These are phyloP conservation scores for Triops cancriformis DNA, from an alignment of 1,140 invertebrate genomes.

Conservation along the genomic window DNA sequence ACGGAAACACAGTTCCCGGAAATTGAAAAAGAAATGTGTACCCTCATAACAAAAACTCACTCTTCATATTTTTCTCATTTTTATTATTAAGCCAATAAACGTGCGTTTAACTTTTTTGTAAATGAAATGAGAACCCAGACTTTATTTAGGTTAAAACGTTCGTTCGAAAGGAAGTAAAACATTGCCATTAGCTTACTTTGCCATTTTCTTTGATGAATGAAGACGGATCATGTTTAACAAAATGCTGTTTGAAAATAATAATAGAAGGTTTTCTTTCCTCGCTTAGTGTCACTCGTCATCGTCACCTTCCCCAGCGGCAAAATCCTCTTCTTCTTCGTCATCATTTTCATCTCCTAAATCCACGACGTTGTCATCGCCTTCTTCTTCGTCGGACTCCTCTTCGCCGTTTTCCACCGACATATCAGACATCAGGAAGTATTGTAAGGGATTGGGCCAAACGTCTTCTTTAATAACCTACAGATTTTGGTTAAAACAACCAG, in stretches of 20 bases:
- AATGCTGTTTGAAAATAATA: neutral
- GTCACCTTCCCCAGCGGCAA: conserved; percentile 19
- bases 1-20: conserved; percentile 15
- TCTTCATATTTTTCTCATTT: neutral
- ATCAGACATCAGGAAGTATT: conserved; percentile 77
- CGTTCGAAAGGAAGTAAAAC: neutral
- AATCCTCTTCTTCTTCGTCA: conserved; percentile 26
- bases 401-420: conserved; percentile 59
- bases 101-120: neutral
- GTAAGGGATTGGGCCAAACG: conserved; percentile 83
- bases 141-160: neutral
- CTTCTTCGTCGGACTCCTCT: conserved; percentile 46
- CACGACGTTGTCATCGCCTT: neutral
- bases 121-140: neutral
- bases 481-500: conserved; percentile 19
- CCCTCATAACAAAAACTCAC: neutral
- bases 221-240: neutral
- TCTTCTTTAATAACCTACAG: conserved; percentile 65
- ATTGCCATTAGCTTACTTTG: neutral
- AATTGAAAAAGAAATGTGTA: conserved; percentile 15
- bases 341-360: conserved; percentile 15
- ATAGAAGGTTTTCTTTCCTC: neutral
- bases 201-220: neutral
- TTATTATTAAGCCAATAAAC: conserved; percentile 12
- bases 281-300: conserved; percentile 17